A percentile compares a stretch with the other conserved stretches of the same genome.
Conservation (phyloP, 2,797 vertebrate genomes). For the Clarias laeviceps region DNA sequence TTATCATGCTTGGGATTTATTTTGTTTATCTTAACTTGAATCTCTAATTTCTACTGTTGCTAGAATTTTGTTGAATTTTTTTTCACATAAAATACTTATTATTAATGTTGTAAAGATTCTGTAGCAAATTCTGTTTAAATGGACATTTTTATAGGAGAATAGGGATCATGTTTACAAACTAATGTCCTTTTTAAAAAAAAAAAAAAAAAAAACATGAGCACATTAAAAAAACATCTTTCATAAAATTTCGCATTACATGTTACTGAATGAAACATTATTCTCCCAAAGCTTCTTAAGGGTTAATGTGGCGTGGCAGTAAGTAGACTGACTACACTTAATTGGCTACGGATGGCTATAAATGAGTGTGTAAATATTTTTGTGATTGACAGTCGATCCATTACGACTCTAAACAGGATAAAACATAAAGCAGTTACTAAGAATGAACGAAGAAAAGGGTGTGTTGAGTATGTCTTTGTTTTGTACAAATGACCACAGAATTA, state of each 20-base stretch:
- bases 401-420: background rate
- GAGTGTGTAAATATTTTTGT: background rate
- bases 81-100: background rate
- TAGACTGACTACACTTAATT: background rate
- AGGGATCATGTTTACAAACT: background rate
- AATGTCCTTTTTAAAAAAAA: background rate
- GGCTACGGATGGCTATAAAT: background rate
- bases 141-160: background rate
- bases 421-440: background rate
- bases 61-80: background rate
- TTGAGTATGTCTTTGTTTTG: constrained; percentile 12
- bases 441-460: constrained; percentile 28
- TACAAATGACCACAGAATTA: background rate
- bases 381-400: background rate
- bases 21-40: background rate
- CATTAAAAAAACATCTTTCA: background rate
- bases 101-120: background rate
- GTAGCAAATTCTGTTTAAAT: background rate
- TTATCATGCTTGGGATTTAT: background rate
- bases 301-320: background rate
- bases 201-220: no score
- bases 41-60: background rate
- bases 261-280: constrained; percentile 36
- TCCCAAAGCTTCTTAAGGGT: constrained; percentile 52
- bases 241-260: constrained; percentile 24